phyloP scores from a whole-genome alignment of 2,797 vertebrate species.

The Morus bassanus region DNA sequence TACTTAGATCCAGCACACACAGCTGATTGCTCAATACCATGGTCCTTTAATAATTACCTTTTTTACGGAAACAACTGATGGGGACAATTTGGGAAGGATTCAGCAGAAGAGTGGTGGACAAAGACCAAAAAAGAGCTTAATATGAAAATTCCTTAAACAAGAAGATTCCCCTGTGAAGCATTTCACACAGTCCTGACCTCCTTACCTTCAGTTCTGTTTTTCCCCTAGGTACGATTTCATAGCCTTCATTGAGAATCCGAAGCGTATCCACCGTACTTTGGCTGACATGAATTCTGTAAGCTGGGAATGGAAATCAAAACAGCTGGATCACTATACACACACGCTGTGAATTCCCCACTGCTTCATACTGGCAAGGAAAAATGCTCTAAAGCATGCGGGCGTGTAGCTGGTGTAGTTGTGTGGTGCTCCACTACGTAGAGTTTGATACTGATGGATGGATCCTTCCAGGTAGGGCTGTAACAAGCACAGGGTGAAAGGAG shows the following conservation, averaged over 20 bases:
- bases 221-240: constrained; percentile 83
- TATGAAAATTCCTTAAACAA: neutral
- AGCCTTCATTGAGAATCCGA: constrained; percentile 80
- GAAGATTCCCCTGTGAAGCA: neutral
- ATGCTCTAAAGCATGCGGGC: neutral
- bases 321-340: neutral
- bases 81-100: neutral
- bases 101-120: neutral
- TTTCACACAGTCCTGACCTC: neutral
- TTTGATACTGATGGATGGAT: neutral
- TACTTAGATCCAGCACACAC: neutral
- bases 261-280: constrained; percentile 84
- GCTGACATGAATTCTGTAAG: constrained; percentile 89
- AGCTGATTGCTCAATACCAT: neutral
- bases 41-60: neutral
- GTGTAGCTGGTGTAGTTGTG: neutral
- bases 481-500: neutral
- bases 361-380: neutral
- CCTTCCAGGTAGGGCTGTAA: neutral
- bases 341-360: neutral
- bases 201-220: constrained; percentile 85
- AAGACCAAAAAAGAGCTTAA: neutral
- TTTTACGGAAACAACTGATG: neutral
- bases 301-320: constrained; percentile 66
- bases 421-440: accelerated